Conservation (phyloP, 2,888 invertebrate genomes). For the Sisyra nigra region DNA sequence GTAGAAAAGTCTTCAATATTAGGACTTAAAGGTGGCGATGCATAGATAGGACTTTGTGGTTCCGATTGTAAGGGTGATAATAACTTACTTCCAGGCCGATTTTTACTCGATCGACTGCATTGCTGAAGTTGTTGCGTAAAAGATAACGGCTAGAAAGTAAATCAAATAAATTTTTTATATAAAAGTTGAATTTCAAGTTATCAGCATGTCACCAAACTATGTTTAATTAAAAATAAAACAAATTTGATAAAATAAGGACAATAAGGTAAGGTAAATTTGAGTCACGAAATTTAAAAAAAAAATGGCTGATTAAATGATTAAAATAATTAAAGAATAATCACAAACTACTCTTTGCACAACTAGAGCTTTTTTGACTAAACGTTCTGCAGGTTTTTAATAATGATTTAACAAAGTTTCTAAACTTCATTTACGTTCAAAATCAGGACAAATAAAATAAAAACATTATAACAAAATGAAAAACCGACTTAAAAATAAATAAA, state of each 20-base stretch:
- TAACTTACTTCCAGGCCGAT: conserved; percentile 44
- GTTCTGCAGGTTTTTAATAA: too few relatives aligned
- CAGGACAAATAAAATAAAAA: too few relatives aligned
- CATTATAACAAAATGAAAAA: too few relatives aligned
- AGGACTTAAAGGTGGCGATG: conserved; percentile 47
- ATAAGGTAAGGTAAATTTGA: too few relatives aligned
- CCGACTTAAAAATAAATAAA: too few relatives aligned
- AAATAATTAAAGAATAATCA: not conserved
- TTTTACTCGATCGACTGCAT: conserved; percentile 52
- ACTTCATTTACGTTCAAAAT: too few relatives aligned
- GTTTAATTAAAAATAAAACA: too few relatives aligned
- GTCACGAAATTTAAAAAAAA: conserved; percentile 3
- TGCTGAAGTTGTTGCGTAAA: conserved; percentile 88
- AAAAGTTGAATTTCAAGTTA: not conserved
- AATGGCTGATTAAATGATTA: not conserved
- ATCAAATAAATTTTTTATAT: not conserved
- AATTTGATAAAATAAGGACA: too few relatives aligned
- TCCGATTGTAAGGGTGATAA: conserved; percentile 43
- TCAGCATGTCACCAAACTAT: too few relatives aligned
- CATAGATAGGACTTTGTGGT: conserved; percentile 53
- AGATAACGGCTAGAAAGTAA: conserved; percentile 47
- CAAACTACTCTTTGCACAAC: too few relatives aligned
- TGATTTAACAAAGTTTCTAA: too few relatives aligned
- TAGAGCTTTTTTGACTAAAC: too few relatives aligned
- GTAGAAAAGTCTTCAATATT: conserved; percentile 25